phyloP scores from a whole-genome alignment of 92 coral and sea anemone species.

The Porites divaricata region DNA sequence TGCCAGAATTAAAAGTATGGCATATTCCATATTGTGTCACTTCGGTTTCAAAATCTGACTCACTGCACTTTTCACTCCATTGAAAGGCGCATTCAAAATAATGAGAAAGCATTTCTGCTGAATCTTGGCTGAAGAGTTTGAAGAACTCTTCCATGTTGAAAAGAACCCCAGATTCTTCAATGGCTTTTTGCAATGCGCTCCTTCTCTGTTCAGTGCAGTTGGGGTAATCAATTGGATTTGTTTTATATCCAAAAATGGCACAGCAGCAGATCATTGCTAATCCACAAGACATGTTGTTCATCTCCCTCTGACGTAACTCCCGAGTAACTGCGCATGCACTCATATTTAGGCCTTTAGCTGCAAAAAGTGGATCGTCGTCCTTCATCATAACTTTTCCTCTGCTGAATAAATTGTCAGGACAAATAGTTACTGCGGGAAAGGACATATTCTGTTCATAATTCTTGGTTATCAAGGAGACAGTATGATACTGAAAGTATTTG shows the following conservation, averaged over 20 bases:
- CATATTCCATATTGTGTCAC: constrained; percentile 38
- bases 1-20: constrained; percentile 53
- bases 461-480: constrained; percentile 28
- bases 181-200: not conserved
- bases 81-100: not conserved
- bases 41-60: constrained; percentile 25
- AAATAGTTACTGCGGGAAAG: constrained; percentile 60
- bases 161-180: not conserved
- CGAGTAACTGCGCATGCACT: constrained; percentile 31
- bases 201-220: constrained; percentile 28
- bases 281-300: constrained; percentile 37
- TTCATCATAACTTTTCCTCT: constrained; percentile 29
- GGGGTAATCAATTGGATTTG: not conserved
- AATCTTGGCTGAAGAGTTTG: constrained; percentile 13
- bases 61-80: not conserved
- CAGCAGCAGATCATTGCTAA: constrained; percentile 53
- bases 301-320: constrained; percentile 8
- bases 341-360: constrained; percentile 20
- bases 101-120: not conserved
- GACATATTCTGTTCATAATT: constrained; percentile 7
- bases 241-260: not conserved
- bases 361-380: constrained; percentile 26
- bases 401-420: constrained; percentile 42
- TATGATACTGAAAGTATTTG: constrained; percentile 30
- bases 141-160: constrained; percentile 36